These are phyloP conservation scores for Ophioninae sp. DNA, from an alignment of 2,888 invertebrate genomes.

Conservation along the genomic window DNA sequence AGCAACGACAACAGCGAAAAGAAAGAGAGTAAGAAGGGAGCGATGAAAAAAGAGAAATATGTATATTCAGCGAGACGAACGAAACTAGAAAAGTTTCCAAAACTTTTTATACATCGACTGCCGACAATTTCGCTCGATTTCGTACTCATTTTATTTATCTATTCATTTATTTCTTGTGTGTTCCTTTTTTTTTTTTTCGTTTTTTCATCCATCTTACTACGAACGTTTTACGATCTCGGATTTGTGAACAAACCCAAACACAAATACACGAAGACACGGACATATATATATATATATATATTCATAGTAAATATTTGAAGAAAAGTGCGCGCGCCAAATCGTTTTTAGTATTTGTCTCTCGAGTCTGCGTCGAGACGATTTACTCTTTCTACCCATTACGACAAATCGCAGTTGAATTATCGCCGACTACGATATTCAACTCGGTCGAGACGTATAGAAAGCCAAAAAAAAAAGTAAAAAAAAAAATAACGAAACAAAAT, in stretches of 20 bases:
- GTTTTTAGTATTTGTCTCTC: not conserved
- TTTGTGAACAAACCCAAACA: not conserved
- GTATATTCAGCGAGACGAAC: slow-evolving; percentile 22
- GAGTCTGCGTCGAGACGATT: not conserved
- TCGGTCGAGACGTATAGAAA: not conserved
- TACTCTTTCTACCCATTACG: slow-evolving; percentile 7
- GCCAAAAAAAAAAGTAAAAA: not conserved
- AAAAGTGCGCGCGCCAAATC: not conserved
- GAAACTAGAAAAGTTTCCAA: slow-evolving; percentile 32
- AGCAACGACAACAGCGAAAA: slow-evolving; percentile 4
- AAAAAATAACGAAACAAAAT: not conserved
- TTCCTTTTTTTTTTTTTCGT: not conserved
- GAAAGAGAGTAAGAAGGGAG: not conserved
- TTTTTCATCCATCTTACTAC: not conserved
- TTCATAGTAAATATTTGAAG: not conserved
- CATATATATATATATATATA: not conserved
- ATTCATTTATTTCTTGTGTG: no score
- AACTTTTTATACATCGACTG: slow-evolving; percentile 29
- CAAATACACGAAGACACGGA: no score
- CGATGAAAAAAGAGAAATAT: not conserved
- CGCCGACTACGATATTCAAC: not conserved
- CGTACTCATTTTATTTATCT: not conserved
- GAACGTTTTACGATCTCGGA: slow-evolving; percentile 6
- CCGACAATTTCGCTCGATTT: slow-evolving; percentile 36
- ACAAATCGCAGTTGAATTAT: not conserved